These are phyloP conservation scores for Emydoidea blandingii DNA, from an alignment of 2,797 vertebrate genomes.

Conservation along the genomic window DNA sequence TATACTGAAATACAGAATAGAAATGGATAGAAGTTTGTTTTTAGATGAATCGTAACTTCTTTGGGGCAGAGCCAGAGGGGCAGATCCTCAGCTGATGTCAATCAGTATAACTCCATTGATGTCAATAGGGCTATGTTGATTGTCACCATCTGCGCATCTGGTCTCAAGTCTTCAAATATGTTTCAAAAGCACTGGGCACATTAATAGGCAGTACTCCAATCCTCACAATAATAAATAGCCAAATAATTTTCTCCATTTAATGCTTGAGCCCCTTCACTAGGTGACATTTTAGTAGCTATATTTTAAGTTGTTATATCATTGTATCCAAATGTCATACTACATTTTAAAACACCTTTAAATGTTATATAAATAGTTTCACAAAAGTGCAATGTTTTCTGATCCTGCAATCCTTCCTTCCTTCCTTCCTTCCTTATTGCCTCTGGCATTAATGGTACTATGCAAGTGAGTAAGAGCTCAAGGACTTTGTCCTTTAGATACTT, in stretches of 20 bases:
- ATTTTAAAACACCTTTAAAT: not conserved
- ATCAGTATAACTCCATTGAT: not conserved
- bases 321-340: not conserved
- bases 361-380: not conserved
- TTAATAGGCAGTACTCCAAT: not conserved
- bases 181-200: not conserved
- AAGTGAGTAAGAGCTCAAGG: not conserved
- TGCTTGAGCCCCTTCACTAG: not conserved
- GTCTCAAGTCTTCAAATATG: not conserved
- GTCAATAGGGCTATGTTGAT: not conserved
- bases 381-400: not conserved
- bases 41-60: not conserved
- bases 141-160: not conserved
- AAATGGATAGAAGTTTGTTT: not conserved
- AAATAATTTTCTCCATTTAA: not conserved
- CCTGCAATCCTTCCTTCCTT: accelerated
- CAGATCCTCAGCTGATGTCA: not conserved
- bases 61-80: not conserved
- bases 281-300: not conserved
- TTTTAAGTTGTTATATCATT: not conserved
- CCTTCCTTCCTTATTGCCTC: accelerated
- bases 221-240: not conserved
- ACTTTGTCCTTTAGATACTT: not conserved
- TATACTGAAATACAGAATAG: not conserved
- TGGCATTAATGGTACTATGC: not conserved